Evolutionary conservation across 2,888 invertebrate genomes (phyloP).

Genomic region (Cephus rjabovi): DNA sequence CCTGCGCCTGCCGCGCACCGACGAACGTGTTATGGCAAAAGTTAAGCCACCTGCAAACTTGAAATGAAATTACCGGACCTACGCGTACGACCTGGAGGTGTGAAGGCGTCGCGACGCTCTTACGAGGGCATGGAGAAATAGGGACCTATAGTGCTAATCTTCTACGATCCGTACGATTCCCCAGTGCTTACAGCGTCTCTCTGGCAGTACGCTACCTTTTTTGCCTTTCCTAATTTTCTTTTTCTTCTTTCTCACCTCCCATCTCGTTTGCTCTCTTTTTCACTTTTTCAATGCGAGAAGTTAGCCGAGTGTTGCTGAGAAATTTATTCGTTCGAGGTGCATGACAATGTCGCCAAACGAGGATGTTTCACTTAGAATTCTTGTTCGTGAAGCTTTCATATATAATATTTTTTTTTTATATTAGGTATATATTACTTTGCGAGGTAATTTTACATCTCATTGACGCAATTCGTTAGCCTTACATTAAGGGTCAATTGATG

Average conservation of each 20-base stretch:
- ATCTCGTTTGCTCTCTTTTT: neutral
- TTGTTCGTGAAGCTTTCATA: neutral
- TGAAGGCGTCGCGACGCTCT: neutral
- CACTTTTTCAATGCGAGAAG: neutral
- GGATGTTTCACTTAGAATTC: neutral
- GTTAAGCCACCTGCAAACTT: conserved; percentile 62
- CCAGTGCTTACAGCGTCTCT: neutral
- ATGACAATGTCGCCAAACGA: neutral
- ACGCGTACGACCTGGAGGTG: neutral
- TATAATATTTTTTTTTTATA: too few species aligned
- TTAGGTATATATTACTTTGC: neutral
- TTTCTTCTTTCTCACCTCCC: neutral
- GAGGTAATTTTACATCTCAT: neutral
- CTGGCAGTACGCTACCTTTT: neutral
- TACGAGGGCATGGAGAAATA: neutral
- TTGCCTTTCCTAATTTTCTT: neutral
- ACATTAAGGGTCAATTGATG: neutral
- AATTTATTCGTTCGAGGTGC: neutral
- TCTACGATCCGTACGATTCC: neutral
- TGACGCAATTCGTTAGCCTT: neutral
- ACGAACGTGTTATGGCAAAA: conserved; percentile 64
- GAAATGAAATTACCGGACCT: conserved; percentile 35
- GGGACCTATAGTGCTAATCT: neutral
- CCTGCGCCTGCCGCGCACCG: conserved; percentile 37
- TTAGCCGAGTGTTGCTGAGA: neutral